Base-by-base conservation (phyloP, 2,888 invertebrate genomes). In the Zelleria hepariella region DNA sequence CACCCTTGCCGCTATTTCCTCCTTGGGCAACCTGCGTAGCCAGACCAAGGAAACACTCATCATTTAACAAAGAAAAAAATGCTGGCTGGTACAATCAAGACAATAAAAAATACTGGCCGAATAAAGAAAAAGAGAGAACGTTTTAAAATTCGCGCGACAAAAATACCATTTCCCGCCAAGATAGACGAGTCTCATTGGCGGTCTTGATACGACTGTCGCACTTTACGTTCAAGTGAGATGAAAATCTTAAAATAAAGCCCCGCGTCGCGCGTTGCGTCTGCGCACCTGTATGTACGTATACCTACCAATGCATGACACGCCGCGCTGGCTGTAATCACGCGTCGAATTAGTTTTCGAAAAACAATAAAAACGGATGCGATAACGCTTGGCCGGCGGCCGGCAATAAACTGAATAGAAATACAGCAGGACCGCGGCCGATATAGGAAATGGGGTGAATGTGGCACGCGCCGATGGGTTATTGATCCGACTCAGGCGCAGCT, bases 1-100 rank as follows among this genome's bases (percentile, higher is more conserved):
- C 65, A 99, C 96, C 75, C 97, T 96, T 71, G 91, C 91, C 66
- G 93, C 93, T 64, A 98, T 95, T 77, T 97, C 96, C 72, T 95
- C 95, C 70, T 92, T 92, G 58, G 93, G 92, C 80, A 94, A 96
- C 82, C 97, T 97, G 85, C 73, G 90, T 86, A 82, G 75, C 82
- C 84, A 89, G 65, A 82, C 87, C 80, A 85, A 67, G 51, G 83
- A 85, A 58, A 89, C 82, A 70, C 82, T 85, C 86, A 88, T 85
- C 74, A 79, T 66, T 42, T 63, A 62, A 32, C 18, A 27, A 27
- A 32, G 20, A 55, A 62, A 62, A 58, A 58, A 59, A 56, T n/a
- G n/a, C 27, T 54, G 24, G 26, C 26, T 54, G 2, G 21, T 23
- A 10, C n/a, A 51, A 10, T 15, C 3, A 42, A 10, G 2, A 15